Evolutionary conservation across 2,888 invertebrate genomes (phyloP), one percentile per base, ranked within the genome.

Genomic region (Mimumesa dahlbomi): DNA sequence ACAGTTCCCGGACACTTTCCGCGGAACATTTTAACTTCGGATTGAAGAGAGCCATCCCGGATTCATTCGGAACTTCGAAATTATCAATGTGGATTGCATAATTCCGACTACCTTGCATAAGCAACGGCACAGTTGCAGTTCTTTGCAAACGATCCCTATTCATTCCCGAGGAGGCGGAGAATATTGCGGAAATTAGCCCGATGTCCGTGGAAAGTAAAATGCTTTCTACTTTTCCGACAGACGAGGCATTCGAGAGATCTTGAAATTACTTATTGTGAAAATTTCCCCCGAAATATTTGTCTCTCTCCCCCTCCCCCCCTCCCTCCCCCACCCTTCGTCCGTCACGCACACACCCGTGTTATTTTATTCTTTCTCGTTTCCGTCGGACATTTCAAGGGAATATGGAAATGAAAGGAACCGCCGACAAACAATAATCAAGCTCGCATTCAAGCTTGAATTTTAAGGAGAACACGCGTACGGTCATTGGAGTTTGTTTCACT

Each of bases 121-220:
- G 25, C n/a, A 52, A 16, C 29, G 38, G 6, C 13, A 13, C 25
- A 16, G 42, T 29, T 53, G 22, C 66, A 66, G 57, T 78, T 75
- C 73, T 62, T 74, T 62, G 69, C 72, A 80, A 82, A 82, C 77
- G 81, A 81, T 74, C 73, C 65, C 71, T 56, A 81, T 82, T 82
- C 81, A 81, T 63, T 67, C 58, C 29, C 9, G 13, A 40, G 16
- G 25, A 13, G 61, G 46, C 6, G 21, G 68, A 62, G 63, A 73
- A 78, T 73, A 71, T 75, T 69, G 58, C 53, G 63, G 64, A 62
- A 77, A 75, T 81, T 80, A 80, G 73, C 59, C 43, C 19, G 62
- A 63, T 58, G 52, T 5, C 14, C 49, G 48, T 38, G 25, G 49
- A n/a, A n/a, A n/a, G n/a, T n/a, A n/a, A n/a, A n/a, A 54, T 59